These are phyloP conservation scores for Carabus problematicus DNA, from an alignment of 2,888 invertebrate genomes.

Conservation along the genomic window DNA sequence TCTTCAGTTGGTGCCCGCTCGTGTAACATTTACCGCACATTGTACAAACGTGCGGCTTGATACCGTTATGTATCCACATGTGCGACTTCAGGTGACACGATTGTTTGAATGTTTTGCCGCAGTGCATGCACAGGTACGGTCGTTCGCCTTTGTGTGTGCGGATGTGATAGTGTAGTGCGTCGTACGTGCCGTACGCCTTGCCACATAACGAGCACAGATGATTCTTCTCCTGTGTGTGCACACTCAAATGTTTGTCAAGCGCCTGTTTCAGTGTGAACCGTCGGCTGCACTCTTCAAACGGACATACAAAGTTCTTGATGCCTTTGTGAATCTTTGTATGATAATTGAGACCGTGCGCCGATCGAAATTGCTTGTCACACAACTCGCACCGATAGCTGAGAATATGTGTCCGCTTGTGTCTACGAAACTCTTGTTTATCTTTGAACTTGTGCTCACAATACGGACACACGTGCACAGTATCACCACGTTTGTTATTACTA, in stretches of 20 bases:
- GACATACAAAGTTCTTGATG: constrained; percentile 45
- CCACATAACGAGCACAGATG: constrained; percentile 48
- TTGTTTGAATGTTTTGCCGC: constrained; percentile 48
- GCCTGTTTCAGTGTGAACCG: constrained; percentile 45
- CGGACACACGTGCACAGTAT: neutral
- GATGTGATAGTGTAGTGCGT: constrained; percentile 48
- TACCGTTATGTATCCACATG: constrained; percentile 50
- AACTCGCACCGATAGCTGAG: constrained; percentile 45
- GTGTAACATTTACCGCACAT: constrained; percentile 50
- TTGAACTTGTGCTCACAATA: constrained; percentile 18
- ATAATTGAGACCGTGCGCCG: constrained; percentile 39
- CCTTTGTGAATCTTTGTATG: constrained; percentile 46
- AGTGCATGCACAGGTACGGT: constrained; percentile 47
- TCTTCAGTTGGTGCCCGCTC: constrained; percentile 47
- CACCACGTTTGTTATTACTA: too few relatives aligned
- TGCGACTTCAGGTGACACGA: constrained; percentile 49
- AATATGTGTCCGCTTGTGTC: constrained; percentile 17
- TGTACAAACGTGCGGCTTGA: constrained; percentile 50
- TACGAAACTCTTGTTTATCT: constrained; percentile 4
- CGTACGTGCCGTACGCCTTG: constrained; percentile 47
- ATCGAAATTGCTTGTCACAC: constrained; percentile 46
- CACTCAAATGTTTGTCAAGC: constrained; percentile 46
- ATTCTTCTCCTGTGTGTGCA: constrained; percentile 45
- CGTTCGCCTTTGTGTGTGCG: constrained; percentile 45
- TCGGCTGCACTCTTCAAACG: constrained; percentile 46